A percentile compares a stretch with the other conserved stretches of the same genome.
Conservation (phyloP, 2,113 vertebrate species). For the Oreocharis arfaki region DNA sequence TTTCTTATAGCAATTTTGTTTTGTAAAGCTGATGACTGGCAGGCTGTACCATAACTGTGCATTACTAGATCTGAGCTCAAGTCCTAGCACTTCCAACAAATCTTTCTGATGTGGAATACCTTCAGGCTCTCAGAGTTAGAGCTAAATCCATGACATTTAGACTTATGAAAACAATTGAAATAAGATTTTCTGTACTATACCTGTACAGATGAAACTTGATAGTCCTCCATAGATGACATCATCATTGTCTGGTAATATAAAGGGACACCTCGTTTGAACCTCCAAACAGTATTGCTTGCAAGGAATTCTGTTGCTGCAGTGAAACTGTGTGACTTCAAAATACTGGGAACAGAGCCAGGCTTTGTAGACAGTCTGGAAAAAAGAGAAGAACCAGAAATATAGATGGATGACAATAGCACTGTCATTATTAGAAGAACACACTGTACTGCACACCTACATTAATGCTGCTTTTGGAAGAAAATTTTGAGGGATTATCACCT, state of each 20-base stretch:
- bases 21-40: background rate
- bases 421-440: background rate
- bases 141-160: background rate
- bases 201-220: conserved; percentile 99
- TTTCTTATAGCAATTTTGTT: background rate
- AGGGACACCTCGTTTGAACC: conserved; percentile 97
- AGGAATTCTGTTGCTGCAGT: conserved; percentile 96
- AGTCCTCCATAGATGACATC: conserved; percentile 98
- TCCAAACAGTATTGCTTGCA: conserved; percentile 99
- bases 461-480: background rate
- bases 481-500: background rate
- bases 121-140: background rate
- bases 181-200: conserved; percentile 62
- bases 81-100: background rate
- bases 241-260: conserved; percentile 98
- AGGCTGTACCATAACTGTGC: background rate
- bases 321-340: conserved; percentile 96
- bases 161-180: background rate
- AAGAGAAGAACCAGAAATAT: conserved; percentile 50
- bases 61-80: background rate
- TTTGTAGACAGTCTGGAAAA: conserved; percentile 94
- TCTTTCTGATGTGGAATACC: background rate
- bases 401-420: conserved; percentile 8
- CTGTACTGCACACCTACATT: background rate
- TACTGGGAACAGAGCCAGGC: conserved; percentile 99